Evolutionary conservation across 2,113 vertebrate genomes (phyloP).

Genomic region (Sturnira hondurensis): DNA sequence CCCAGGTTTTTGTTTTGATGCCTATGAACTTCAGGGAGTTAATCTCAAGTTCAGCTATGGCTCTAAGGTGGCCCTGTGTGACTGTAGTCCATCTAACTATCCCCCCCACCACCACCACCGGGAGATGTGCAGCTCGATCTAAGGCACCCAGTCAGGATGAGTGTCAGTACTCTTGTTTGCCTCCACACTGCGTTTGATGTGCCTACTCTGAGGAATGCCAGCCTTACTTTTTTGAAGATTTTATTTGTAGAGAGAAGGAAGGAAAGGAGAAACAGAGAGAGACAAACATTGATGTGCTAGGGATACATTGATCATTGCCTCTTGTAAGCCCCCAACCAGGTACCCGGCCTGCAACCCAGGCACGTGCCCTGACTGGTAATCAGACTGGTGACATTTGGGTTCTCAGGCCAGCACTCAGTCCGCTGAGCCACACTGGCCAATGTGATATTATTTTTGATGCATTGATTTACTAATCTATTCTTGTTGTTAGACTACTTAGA

Average conservation of each 20-base stretch:
- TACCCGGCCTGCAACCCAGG: no score
- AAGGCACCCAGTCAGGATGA: background rate
- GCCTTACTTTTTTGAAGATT: background rate
- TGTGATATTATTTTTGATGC: background rate
- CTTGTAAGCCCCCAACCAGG: no score
- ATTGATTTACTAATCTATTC: background rate
- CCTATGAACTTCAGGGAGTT: background rate
- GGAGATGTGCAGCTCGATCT: background rate
- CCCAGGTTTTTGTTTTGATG: slow-evolving; percentile 22
- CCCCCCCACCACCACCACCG: no score
- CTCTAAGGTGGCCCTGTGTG: background rate
- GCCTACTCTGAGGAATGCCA: background rate
- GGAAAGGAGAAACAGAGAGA: no score
- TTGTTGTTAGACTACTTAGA: background rate
- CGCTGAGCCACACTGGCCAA: no score
- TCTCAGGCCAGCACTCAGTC: no score
- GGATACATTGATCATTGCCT: no score
- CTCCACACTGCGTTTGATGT: background rate
- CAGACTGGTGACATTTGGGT: no score
- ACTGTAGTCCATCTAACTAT: background rate
- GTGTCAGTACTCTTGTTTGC: background rate
- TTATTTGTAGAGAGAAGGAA: no score
- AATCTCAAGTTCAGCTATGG: background rate
- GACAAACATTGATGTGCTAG: no score
- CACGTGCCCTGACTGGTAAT: no score